These are phyloP conservation scores for Brachyrhaphis roseni DNA, from an alignment of 2,797 vertebrate species.

Conservation along the genomic window DNA sequence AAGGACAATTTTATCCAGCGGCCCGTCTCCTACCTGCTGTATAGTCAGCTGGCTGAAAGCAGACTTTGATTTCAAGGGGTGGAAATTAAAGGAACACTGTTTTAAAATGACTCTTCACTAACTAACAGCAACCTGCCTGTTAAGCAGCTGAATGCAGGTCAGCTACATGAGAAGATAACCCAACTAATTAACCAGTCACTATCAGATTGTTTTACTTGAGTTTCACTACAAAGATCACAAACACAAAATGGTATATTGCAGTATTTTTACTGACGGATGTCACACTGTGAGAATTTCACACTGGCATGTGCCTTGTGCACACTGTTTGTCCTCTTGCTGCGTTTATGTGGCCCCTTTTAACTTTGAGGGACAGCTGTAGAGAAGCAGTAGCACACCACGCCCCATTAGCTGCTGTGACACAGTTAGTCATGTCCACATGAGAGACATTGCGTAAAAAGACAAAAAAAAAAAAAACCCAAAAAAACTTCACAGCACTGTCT, in stretches of 20 bases:
- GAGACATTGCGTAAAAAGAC: slow-evolving; percentile 35
- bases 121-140: neutral
- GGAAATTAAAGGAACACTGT: neutral
- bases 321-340: neutral
- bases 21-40: neutral
- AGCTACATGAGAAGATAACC: neutral
- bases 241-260: neutral
- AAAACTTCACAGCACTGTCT: slow-evolving; percentile 48
- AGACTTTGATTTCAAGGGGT: neutral
- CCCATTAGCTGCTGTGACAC: slow-evolving; percentile 46
- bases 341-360: slow-evolving; percentile 2
- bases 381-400: slow-evolving; percentile 30
- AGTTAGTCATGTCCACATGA: slow-evolving; percentile 49
- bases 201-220: neutral
- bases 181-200: neutral
- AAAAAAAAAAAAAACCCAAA: too few relatives aligned
- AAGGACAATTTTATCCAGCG: neutral
- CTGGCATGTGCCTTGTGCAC: neutral
- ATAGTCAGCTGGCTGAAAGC: neutral
- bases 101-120: neutral
- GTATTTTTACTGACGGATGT: neutral
- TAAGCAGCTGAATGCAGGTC: neutral
- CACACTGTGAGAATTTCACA: neutral
- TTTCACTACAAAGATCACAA: neutral
- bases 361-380: slow-evolving; percentile 58